Evolutionary conservation across 2,113 vertebrate species (phyloP).

Genomic region (Colius striatus): DNA sequence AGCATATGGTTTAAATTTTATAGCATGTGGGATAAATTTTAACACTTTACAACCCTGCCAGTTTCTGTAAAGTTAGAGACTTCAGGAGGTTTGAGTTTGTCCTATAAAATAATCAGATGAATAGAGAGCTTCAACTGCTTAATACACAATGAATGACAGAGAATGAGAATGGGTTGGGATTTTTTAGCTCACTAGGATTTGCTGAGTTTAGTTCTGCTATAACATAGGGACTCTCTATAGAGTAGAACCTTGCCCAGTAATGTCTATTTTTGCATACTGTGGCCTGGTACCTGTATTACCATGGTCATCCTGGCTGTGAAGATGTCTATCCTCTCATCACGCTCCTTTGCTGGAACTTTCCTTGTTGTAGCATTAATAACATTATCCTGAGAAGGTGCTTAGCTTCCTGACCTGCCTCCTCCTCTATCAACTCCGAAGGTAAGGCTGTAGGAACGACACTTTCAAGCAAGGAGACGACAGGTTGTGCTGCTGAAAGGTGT

Average conservation of each 20-base stretch:
- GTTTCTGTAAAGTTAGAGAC: background rate
- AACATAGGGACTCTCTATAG: background rate
- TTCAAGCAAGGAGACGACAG: background rate
- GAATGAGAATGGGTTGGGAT: background rate
- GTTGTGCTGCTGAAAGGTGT: background rate
- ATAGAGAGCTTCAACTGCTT: background rate
- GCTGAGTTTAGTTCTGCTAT: background rate
- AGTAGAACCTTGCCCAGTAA: background rate
- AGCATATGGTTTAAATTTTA: background rate
- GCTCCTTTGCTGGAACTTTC: background rate
- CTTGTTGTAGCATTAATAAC: background rate
- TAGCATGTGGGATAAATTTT: background rate
- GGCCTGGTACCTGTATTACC: background rate
- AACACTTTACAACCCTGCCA: background rate
- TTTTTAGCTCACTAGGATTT: background rate
- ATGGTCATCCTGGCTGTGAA: background rate
- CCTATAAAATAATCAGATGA: background rate
- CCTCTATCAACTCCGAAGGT: background rate
- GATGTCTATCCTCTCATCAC: background rate
- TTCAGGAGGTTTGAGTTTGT: background rate
- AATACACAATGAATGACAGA: background rate
- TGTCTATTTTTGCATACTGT: background rate
- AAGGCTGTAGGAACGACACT: background rate
- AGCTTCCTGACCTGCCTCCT: background rate
- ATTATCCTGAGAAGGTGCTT: background rate